Percentiles rank a stretch among this genome's conserved stretches.
These are phyloP conservation scores for Coracias cyanogaster DNA, from an alignment of 2,797 vertebrate species.

Conservation along the genomic window DNA sequence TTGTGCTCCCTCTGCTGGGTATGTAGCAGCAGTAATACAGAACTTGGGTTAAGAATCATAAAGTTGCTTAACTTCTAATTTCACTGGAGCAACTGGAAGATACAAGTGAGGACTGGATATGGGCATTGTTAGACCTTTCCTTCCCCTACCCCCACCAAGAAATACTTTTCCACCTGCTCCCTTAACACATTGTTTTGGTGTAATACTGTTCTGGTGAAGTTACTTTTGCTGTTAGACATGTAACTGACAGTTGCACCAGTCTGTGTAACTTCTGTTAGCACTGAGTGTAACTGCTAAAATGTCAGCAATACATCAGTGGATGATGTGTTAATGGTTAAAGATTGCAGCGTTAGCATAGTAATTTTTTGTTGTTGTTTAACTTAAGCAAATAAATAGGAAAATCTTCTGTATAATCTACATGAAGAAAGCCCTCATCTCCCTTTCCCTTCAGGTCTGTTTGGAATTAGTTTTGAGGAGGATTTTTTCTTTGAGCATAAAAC, in stretches of 20 bases:
- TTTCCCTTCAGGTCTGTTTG: neutral
- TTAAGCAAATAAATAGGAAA: neutral
- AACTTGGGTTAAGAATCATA: neutral
- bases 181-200: neutral
- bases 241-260: neutral
- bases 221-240: neutral
- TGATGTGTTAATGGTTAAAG: neutral
- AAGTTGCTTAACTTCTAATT: neutral
- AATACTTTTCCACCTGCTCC: neutral
- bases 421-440: neutral
- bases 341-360: neutral
- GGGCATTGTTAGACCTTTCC: neutral
- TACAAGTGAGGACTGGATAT: neutral
- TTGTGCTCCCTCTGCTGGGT: conserved; percentile 55
- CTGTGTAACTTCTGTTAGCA: neutral
- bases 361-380: neutral
- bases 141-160: neutral
- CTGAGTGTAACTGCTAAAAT: neutral
- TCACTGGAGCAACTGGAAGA: neutral
- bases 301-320: neutral
- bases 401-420: neutral
- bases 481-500: neutral
- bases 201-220: neutral
- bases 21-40: neutral
- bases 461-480: neutral